phyloP scores from a whole-genome alignment of 2,797 vertebrate species.

The Columba guinea region DNA sequence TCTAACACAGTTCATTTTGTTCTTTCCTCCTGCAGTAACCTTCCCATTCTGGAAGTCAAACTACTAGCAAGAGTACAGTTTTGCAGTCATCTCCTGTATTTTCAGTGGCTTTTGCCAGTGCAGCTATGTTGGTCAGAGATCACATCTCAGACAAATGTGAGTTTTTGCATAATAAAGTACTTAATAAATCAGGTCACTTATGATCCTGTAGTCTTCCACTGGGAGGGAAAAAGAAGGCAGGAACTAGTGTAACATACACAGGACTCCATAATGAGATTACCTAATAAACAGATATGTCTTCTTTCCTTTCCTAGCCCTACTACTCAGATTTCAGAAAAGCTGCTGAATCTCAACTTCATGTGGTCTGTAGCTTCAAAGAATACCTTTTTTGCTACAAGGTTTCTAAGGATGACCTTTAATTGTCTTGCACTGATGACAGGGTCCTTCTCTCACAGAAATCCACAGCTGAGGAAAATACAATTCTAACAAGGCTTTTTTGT shows the following conservation, averaged over 20 bases:
- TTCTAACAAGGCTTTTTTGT: background rate
- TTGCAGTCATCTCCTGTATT: background rate
- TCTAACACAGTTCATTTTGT: background rate
- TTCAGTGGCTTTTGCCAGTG: background rate
- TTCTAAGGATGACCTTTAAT: background rate
- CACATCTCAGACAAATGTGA: background rate
- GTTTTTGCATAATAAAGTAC: background rate
- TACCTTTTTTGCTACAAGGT: background rate
- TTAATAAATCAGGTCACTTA: background rate
- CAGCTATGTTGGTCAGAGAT: background rate
- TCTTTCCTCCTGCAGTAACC: background rate
- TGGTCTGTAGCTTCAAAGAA: background rate
- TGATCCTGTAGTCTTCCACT: background rate
- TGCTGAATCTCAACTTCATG: background rate
- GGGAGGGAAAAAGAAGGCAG: background rate
- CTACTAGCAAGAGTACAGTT: background rate
- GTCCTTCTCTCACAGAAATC: background rate
- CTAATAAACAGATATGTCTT: background rate
- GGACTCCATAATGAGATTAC: background rate
- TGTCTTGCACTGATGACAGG: background rate
- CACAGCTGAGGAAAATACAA: background rate
- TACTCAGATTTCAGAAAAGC: background rate
- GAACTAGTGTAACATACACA: background rate
- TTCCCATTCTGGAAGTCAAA: background rate
- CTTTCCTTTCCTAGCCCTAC: background rate